Evolutionary conservation across 2,888 invertebrate species (phyloP).

Genomic region (Sturmia bella): DNA sequence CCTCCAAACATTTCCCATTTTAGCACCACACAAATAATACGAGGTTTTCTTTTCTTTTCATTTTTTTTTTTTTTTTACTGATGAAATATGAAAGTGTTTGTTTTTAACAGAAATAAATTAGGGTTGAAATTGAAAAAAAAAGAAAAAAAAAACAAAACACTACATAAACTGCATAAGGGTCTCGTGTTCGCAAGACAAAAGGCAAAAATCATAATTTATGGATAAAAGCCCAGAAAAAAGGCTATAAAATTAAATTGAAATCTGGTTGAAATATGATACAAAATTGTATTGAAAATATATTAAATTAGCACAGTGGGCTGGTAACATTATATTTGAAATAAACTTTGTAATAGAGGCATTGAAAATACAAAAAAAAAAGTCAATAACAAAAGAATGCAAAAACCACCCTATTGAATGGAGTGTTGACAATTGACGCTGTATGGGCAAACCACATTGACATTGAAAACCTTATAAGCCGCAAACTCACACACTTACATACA

Average conservation of each 20-base stretch:
- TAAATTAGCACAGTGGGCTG: conserved; percentile 60
- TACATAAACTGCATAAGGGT: conserved; percentile 19
- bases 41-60: too few species aligned
- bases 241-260: conserved; percentile 78
- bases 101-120: conserved; percentile 13
- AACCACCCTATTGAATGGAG: conserved; percentile 24
- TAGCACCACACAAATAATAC: conserved; percentile 41
- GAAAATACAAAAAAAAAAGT: conserved; percentile 11
- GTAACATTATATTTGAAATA: conserved; percentile 16
- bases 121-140: conserved; percentile 65
- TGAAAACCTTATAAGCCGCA: conserved; percentile 59
- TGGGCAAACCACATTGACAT: conserved; percentile 53
- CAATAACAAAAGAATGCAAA: not conserved
- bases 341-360: conserved; percentile 37
- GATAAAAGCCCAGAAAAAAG: conserved; percentile 50
- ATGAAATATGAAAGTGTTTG: conserved; percentile 46
- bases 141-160: not conserved
- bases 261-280: conserved; percentile 79
- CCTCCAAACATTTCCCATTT: conserved; percentile 56
- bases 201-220: conserved; percentile 71
- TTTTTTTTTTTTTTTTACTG: not conserved
- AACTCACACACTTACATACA: conserved; percentile 2
- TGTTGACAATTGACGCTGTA: conserved; percentile 54
- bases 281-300: conserved; percentile 68
- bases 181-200: conserved; percentile 27